Evolutionary conservation across 2,888 invertebrate species (phyloP), one percentile per base, ranked within the genome.

Genomic region (Yponomeuta malinellus): DNA sequence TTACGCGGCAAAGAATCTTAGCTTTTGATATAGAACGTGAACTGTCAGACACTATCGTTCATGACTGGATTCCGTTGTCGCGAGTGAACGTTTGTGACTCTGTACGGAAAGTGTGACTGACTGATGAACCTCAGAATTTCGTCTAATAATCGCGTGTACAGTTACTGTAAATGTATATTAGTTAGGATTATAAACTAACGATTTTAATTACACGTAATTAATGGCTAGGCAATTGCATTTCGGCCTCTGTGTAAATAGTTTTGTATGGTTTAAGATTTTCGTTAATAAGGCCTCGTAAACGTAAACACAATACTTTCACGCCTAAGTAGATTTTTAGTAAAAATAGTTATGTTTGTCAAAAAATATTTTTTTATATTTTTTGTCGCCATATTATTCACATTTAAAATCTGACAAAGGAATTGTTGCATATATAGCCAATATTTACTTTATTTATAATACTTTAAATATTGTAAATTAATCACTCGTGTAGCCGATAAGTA

Each of bases 171-270:
- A 86, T 89, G 86, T 85, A 79, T 59, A 15, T 15, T 83, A 85
- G 82, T 76, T 88, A 88, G 84, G 73, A 82, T 83, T 81, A 76
- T 78, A 77, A 79, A 77, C 79, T 79, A 80, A 70, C 65, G 63
- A 70, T 79, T 76, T 82, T 83, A 81, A 76, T 78, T 77, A 79
- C 76, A 79, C 79, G 79, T 81, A 77, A 83, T 82, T 81, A 78
- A 75, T 75, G 79, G 12, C 78, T 75, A 76, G 70, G 63, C 37
- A 77, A 78, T 82, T 59, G 52, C 52, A 59, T 59, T 59, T 59
- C 81, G 85, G 89, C 89, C 88, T 87, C 82, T 77, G 15, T 92
- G 91, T 92, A 92, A 74, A 92, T 90, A 91, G 86, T 83, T 81
- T 81, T 79, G 79, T 80, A 81, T 82, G 79, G 80, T 82, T 79